phyloP scores from a whole-genome alignment of 2,888 invertebrate species.

The Chrysodeixis includens region DNA sequence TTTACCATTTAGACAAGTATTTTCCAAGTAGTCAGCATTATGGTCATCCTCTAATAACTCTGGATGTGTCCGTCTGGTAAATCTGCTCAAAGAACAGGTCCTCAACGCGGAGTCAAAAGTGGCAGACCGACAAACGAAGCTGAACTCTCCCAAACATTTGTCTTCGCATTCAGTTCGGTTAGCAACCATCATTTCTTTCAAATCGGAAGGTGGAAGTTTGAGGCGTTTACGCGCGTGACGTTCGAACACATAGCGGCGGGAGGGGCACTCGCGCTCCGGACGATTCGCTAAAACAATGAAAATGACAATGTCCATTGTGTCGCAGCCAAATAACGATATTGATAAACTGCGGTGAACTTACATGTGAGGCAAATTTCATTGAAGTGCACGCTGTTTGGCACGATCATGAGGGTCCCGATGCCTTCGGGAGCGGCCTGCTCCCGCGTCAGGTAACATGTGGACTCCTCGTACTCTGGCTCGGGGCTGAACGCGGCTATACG shows the following conservation, averaged over 20 bases:
- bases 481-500: conserved; percentile 95
- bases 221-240: conserved; percentile 95
- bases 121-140: conserved; percentile 96
- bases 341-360: conserved; percentile 84
- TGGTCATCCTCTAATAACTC: conserved; percentile 95
- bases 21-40: conserved; percentile 96
- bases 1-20: conserved; percentile 95
- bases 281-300: conserved; percentile 90
- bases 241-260: conserved; percentile 96
- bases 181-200: conserved; percentile 95
- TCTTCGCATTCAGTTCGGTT: conserved; percentile 97
- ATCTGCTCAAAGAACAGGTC: conserved; percentile 94
- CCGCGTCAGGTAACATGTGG: conserved; percentile 95
- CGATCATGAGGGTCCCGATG: conserved; percentile 95
- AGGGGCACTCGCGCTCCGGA: conserved; percentile 96
- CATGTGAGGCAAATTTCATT: conserved; percentile 96
- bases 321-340: conserved; percentile 29
- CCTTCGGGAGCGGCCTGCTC: conserved; percentile 97
- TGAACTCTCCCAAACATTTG: conserved; percentile 96
- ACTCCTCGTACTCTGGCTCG: conserved; percentile 95
- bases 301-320: conserved; percentile 32
- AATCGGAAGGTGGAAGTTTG: conserved; percentile 93
- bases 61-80: conserved; percentile 96
- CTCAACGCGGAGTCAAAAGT: conserved; percentile 94
- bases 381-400: conserved; percentile 96